A percentile compares a stretch with the other conserved stretches of the same genome.
Evolutionary conservation across 2,797 vertebrate species (phyloP).

Genomic region (Neolamprologus multifasciatus): DNA sequence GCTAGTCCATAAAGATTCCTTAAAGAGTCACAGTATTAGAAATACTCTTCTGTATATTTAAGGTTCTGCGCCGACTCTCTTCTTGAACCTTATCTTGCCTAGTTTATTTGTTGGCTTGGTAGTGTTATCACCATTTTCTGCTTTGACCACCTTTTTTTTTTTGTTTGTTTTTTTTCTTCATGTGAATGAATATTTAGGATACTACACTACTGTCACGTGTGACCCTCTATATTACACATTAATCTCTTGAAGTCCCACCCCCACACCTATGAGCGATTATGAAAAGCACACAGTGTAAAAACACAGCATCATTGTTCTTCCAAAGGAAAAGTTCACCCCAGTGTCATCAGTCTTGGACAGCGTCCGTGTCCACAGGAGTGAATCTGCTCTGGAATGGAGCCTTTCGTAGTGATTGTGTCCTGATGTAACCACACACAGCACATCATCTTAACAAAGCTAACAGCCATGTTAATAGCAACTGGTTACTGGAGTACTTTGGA

Average conservation of each 20-base stretch:
- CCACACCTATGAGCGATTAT: background rate
- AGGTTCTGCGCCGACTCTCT: background rate
- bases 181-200: background rate
- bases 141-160: background rate
- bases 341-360: slow-evolving; percentile 18
- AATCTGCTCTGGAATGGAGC: slow-evolving; percentile 1
- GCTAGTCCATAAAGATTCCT: background rate
- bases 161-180: background rate
- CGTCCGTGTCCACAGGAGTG: slow-evolving; percentile 10
- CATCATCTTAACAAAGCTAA: slow-evolving; percentile 4
- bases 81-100: background rate
- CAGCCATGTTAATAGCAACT: slow-evolving; percentile 31
- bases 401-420: background rate
- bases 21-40: background rate
- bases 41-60: background rate
- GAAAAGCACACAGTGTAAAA: slow-evolving; percentile 36
- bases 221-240: background rate
- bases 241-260: background rate
- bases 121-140: background rate
- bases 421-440: background rate
- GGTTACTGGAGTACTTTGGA: slow-evolving; percentile 30
- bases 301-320: slow-evolving; percentile 25
- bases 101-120: background rate
- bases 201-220: background rate
- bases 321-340: slow-evolving; percentile 16